A percentile compares a stretch with the other conserved stretches of the same genome.
These are phyloP conservation scores for Agrochola litura DNA, from an alignment of 2,888 invertebrate species.

Conservation along the genomic window DNA sequence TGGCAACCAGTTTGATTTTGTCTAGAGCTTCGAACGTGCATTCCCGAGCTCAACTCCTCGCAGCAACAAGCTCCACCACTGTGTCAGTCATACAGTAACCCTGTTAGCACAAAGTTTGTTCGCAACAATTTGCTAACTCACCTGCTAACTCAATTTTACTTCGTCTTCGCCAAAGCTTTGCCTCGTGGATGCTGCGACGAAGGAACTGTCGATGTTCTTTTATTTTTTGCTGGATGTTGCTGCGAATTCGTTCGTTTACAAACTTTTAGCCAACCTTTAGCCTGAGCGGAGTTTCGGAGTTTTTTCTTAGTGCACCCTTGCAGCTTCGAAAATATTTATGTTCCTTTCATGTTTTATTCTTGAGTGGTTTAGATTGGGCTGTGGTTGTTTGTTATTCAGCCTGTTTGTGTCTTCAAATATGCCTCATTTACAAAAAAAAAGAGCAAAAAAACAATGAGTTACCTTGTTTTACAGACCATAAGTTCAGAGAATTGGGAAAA, in stretches of 20 bases:
- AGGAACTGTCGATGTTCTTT: not conserved
- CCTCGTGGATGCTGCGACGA: not conserved
- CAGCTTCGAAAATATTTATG: not conserved
- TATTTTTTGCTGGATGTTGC: not conserved
- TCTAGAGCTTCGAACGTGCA: not conserved
- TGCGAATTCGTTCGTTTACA: not conserved
- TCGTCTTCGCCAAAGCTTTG: slow-evolving; percentile 8
- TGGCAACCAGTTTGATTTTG: not conserved
- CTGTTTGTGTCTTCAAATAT: not conserved
- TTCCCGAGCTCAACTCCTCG: not conserved
- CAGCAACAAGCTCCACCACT: too few species aligned
- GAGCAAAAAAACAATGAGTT: not conserved
- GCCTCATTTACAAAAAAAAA: not conserved
- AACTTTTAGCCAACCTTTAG: slow-evolving; percentile 24
- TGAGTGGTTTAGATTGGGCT: not conserved
- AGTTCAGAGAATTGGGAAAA: not conserved
- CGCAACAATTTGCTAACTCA: slow-evolving; percentile 32
- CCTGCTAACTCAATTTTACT: slow-evolving; percentile 46
- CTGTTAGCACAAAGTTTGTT: slow-evolving; percentile 34
- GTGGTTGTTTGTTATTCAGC: not conserved
- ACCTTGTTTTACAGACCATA: not conserved
- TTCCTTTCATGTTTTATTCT: not conserved
- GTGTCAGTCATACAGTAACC: slow-evolving; percentile 24
- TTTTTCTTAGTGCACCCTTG: not conserved
- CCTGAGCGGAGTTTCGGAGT: not conserved